A percentile compares a stretch with the other conserved stretches of the same genome.
Evolutionary conservation across 2,113 vertebrate species (phyloP).

Genomic region (Diadophis punctatus): DNA sequence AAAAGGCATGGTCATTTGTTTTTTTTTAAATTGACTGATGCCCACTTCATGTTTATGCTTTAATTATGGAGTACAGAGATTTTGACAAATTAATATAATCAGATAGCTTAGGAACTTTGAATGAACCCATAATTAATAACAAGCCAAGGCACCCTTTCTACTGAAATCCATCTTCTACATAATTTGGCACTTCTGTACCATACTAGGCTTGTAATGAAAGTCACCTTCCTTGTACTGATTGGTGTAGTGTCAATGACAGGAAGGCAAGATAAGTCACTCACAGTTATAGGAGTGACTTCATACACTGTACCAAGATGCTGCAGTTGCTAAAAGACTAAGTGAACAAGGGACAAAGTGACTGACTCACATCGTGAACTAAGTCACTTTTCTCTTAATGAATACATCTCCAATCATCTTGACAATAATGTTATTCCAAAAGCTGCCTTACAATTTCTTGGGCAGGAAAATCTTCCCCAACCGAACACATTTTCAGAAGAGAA

Average conservation of each 20-base stretch:
- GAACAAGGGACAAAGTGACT: constrained; percentile 14
- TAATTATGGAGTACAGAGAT: constrained; percentile 37
- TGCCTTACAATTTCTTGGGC: background rate
- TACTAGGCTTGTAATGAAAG: constrained; percentile 61
- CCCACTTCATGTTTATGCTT: constrained; percentile 41
- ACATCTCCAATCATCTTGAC: background rate
- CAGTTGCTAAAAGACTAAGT: constrained; percentile 9
- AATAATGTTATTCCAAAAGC: background rate
- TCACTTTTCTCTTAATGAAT: background rate
- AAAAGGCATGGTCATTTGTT: background rate
- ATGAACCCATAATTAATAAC: constrained; percentile 55
- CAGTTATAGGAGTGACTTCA: constrained; percentile 4
- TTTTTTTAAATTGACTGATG: background rate
- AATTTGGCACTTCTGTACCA: constrained; percentile 55
- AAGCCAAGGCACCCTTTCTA: constrained; percentile 42
- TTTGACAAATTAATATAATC: constrained; percentile 34
- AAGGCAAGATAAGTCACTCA: constrained; percentile 52
- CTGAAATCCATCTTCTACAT: constrained; percentile 37
- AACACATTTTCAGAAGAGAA: background rate
- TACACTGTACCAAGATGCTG: constrained; percentile 35
- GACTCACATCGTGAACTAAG: background rate
- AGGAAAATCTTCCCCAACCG: background rate
- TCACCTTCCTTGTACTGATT: constrained; percentile 54
- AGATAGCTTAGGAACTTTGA: constrained; percentile 55
- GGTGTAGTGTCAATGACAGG: constrained; percentile 46